A percentile compares a stretch with the other conserved stretches of the same genome.
phyloP scores from a whole-genome alignment of 2,797 vertebrate species.

The Tangara arthus region DNA sequence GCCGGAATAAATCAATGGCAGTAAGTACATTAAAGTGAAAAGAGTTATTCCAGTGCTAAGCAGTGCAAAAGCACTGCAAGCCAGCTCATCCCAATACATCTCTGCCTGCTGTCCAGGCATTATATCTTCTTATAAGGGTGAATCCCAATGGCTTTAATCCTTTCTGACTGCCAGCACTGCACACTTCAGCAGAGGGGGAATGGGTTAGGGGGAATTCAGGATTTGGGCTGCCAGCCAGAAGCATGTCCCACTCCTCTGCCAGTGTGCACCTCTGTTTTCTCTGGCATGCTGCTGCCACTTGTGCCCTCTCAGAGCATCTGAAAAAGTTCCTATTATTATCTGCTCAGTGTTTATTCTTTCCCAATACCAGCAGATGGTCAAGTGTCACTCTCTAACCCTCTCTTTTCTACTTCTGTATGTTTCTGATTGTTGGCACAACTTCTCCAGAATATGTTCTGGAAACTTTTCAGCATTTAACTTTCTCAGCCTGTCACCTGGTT shows the following conservation, averaged over 20 bases:
- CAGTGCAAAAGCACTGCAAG: neutral
- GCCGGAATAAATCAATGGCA: constrained; percentile 33
- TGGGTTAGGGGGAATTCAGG: neutral
- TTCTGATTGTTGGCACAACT: constrained; percentile 11
- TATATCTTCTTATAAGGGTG: neutral
- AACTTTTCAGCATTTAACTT: neutral
- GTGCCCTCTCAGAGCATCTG: neutral
- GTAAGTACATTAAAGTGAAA: constrained; percentile 12
- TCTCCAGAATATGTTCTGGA: neutral
- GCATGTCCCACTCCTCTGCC: neutral
- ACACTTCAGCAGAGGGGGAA: neutral
- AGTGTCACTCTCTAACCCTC: neutral
- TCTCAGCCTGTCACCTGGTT: constrained; percentile 14
- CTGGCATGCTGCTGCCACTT: neutral
- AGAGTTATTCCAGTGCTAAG: constrained; percentile 2
- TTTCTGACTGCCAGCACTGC: neutral
- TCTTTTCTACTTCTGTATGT: neutral
- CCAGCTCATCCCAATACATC: neutral
- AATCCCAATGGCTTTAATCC: neutral
- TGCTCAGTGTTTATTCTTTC: neutral
- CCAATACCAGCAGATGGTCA: neutral
- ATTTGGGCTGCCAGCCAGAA: neutral
- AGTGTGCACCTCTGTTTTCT: neutral
- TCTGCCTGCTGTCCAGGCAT: neutral
- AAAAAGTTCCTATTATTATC: neutral